Evolutionary conservation across 2,888 invertebrate species (phyloP), one percentile per base, ranked within the genome.

Genomic region (Hetaerina titia): DNA sequence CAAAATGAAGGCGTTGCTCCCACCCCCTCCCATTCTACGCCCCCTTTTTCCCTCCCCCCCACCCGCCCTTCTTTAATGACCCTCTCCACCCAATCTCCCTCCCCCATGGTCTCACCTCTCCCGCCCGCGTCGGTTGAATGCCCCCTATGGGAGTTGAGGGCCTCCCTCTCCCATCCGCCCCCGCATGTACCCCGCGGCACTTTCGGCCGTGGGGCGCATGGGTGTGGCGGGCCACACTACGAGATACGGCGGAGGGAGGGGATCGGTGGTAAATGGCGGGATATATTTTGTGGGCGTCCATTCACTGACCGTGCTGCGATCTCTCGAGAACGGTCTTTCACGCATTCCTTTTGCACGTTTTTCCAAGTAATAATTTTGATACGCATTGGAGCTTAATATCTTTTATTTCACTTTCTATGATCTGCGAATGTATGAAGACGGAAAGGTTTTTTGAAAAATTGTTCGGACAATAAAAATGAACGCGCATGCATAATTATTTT

Each of bases 101-200:
- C 60, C 60, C 60, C 60, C 60, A 60, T 81, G 9, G 25, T 31
- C 31, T 11, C 81, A 25, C 81, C 81, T 13, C 81, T 81, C 81
- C 11, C 31, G 13, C 31, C 13, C n/a, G n/a, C 13, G 81, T 11
- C 81, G 81, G 81, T 81, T 81, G 81, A 81, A 81, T 81, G 81
- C 81, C 81, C 81, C 81, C 31, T 25, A 81, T 81, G 81, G 81
- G 81, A 81, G 81, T 81, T 31, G 6, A 81, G 81, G n/a, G n/a
- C 8, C 9, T 8, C 15, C 7, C 17, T 7, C 15, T 22, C 69
- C 22, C 69, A 8, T 15, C 81, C 81, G 31, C 81, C 81, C 81
- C 81, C 81, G 81, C 81, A 81, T 13, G 0, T 2, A 4, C 81
- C 81, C 81, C 69, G 69, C 22, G 69, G 69, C 69, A 9, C 9